Conservation (phyloP, 2,797 vertebrate species). For the Babyrousa celebensis region DNA sequence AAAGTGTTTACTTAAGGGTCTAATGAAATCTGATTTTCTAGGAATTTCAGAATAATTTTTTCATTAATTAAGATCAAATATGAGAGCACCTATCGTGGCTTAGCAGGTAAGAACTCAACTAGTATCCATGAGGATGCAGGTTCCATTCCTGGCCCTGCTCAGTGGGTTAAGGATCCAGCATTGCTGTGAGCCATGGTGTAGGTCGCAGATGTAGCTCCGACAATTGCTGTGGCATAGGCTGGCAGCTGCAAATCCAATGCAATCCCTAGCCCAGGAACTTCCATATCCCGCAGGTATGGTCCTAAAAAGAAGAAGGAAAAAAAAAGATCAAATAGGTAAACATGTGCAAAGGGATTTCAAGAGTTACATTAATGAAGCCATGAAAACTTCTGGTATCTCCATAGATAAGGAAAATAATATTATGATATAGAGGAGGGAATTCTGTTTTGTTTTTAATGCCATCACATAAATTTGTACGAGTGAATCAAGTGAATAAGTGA, state of each 20-base stretch:
- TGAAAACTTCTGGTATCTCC: constrained; percentile 13
- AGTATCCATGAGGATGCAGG: no score
- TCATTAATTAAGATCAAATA: constrained; percentile 75
- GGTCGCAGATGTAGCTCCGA: no score
- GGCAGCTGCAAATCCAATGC: no score
- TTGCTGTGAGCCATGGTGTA: no score
- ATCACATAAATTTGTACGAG: background rate
- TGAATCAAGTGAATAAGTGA: background rate
- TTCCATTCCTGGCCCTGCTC: no score
- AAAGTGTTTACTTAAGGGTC: constrained; percentile 13
- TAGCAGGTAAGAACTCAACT: no score
- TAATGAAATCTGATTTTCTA: constrained; percentile 65
- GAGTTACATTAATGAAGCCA: background rate
- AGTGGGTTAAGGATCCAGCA: no score
- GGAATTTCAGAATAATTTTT: constrained; percentile 62
- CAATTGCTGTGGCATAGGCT: no score
- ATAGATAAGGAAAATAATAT: background rate
- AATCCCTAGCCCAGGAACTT: no score
- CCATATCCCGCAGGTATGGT: no score
- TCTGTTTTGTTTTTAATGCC: background rate
- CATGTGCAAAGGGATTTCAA: background rate
- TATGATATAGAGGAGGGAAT: background rate
- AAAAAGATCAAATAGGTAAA: constrained; percentile 61
- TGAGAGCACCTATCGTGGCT: no score
- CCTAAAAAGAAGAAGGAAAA: no score